phyloP scores from a whole-genome alignment of 2,113 vertebrate genomes.

The Tragelaphus scriptus region DNA sequence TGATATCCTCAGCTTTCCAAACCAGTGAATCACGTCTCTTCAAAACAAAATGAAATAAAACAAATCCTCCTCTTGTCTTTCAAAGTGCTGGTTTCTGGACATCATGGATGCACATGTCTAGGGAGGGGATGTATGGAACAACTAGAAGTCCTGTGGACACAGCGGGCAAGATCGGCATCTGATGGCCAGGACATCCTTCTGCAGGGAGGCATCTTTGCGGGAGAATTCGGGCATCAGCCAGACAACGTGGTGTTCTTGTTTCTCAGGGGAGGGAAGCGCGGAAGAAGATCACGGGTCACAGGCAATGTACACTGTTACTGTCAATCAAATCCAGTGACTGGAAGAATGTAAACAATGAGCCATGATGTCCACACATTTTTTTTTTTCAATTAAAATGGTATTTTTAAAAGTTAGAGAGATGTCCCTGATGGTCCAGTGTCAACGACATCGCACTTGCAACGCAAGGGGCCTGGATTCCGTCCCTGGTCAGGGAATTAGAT shows the following conservation, averaged over 20 bases:
- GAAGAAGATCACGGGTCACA: background rate
- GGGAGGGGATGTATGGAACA: fast-evolving
- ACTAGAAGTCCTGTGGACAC: background rate
- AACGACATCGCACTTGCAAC: background rate
- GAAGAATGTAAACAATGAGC: background rate
- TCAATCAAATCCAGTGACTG: background rate
- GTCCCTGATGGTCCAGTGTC: background rate
- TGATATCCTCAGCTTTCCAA: background rate
- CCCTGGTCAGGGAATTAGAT: background rate
- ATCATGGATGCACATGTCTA: background rate
- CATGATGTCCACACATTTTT: background rate
- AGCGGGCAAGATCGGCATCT: background rate
- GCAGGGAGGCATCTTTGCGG: too few species aligned
- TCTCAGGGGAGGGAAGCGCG: background rate
- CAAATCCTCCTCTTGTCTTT: background rate
- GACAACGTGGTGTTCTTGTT: background rate
- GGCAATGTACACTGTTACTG: background rate
- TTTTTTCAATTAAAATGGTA: background rate
- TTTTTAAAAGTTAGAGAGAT: background rate
- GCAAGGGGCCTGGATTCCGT: background rate
- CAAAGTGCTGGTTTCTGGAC: background rate
- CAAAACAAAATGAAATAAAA: background rate
- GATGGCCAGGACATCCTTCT: background rate
- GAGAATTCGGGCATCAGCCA: background rate
- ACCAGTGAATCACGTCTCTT: background rate